phyloP scores from a whole-genome alignment of 2,888 invertebrate genomes.

The Drosophila nigricruria region DNA sequence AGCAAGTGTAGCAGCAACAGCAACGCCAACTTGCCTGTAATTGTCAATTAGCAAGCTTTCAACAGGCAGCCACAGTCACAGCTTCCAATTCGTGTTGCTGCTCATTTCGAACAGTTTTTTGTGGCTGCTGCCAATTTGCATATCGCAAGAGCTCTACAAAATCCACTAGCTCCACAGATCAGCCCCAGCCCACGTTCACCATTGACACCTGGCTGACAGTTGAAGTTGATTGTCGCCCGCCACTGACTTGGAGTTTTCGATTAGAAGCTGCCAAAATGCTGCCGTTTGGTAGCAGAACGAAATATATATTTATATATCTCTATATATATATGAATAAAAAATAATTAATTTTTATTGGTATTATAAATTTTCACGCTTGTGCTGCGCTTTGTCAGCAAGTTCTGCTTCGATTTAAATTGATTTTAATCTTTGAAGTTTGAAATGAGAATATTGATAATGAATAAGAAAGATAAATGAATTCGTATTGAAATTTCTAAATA shows the following conservation, averaged over 20 bases:
- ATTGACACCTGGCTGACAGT: slow-evolving; percentile 69
- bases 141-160: slow-evolving; percentile 39
- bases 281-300: slow-evolving; percentile 66
- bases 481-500: too few species aligned
- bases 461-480: too few species aligned
- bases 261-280: slow-evolving; percentile 32
- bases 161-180: slow-evolving; percentile 2
- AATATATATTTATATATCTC: slow-evolving; percentile 28
- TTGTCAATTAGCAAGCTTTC: slow-evolving; percentile 81
- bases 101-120: slow-evolving; percentile 18
- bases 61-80: slow-evolving; percentile 58
- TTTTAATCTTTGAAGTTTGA: background rate
- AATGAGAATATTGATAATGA: background rate
- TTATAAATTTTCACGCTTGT: slow-evolving; percentile 39
- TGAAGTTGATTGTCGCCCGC: slow-evolving; percentile 43
- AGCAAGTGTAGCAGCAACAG: background rate
- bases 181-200: slow-evolving; percentile 57
- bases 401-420: slow-evolving; percentile 18
- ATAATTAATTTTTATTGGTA: slow-evolving; percentile 35
- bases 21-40: slow-evolving; percentile 60
- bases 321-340: background rate
- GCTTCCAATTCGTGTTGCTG: slow-evolving; percentile 36
- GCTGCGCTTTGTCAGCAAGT: slow-evolving; percentile 3
- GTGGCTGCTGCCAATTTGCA: slow-evolving; percentile 61
- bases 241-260: slow-evolving; percentile 40